Conservation (phyloP, 2,888 invertebrate genomes). For the Neoitamus cyanurus region DNA sequence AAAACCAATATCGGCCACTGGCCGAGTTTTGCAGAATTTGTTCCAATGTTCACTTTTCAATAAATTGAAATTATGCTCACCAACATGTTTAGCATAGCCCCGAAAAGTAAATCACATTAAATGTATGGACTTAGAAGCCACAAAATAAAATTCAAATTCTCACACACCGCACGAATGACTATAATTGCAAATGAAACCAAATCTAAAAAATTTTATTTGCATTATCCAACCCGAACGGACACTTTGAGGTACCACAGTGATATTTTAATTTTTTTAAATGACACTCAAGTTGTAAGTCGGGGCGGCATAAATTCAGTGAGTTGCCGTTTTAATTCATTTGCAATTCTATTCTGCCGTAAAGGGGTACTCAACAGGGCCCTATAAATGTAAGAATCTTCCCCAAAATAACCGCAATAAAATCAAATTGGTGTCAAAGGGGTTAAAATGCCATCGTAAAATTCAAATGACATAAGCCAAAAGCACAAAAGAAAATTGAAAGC, state of each 20-base stretch:
- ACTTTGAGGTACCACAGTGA: not conserved
- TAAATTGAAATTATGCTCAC: not conserved
- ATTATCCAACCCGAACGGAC: not conserved
- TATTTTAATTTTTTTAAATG: not conserved
- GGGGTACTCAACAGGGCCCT: not conserved
- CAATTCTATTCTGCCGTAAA: not conserved
- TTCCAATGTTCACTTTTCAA: too few relatives aligned
- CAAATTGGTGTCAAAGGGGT: constrained; percentile 1
- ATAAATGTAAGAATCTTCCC: not conserved
- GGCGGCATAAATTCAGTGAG: not conserved
- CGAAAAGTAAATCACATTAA: not conserved
- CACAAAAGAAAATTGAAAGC: not conserved
- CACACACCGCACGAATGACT: not conserved
- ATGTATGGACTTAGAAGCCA: not conserved
- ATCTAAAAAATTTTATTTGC: not conserved
- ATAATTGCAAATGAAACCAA: not conserved
- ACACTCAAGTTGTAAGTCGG: not conserved
- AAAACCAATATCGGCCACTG: too few relatives aligned
- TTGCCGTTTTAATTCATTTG: not conserved
- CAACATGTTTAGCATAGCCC: not conserved
- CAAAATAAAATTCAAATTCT: too few relatives aligned
- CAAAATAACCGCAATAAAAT: not conserved
- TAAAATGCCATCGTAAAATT: not conserved
- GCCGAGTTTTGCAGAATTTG: too few relatives aligned
- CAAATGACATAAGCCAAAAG: not conserved